Evolutionary conservation across 1,140 invertebrate genomes (phyloP), one percentile per base, ranked within the genome.

Genomic region (Drosophila aff.): DNA sequence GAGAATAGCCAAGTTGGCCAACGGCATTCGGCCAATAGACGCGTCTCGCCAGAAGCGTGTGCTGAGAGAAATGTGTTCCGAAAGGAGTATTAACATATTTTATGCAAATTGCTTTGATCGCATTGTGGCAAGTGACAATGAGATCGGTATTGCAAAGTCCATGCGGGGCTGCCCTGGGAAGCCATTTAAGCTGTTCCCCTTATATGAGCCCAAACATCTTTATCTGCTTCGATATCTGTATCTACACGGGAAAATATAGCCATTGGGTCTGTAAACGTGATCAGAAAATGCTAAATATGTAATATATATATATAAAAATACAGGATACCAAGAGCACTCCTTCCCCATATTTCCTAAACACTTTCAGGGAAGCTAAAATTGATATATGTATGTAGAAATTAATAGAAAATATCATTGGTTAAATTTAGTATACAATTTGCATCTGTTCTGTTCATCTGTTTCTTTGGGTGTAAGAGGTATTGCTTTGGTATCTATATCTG

Each of bases 11-110:
- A 78, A 59, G 23, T 57, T 41, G 65, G 61, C 23, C 61, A 76
- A 46, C 52, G 52, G 60, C 33, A 59, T 28, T 26, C 16, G 65
- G 50, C 44, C 62, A 55, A 49, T 13, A 55, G 53, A 43, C 67
- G 55, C 33, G 18, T 28, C 72, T 64, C 21, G 18, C 38, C 46
- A 69, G 44, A 49, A 38, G 53, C 69, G 67, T 73, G 67, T 73
- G 69, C 69, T 50, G 46, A 47, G 67, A 49, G 66, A 73, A 72
- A 58, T 73, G 21, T 58, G 44, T 73, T 60, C n/a, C 38, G 18
- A 68, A 82, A 50, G 67, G 31, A 74, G 61, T 50, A 73, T 55
- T 66, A 57, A 52, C 47, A 62, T 74, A 64, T 75, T 55, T 55
- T 79, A 62, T 74, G 55, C 50, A 77, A 57, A 79, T 66, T 36